These are phyloP conservation scores for Chloromyia formosa DNA, from an alignment of 2,888 invertebrate genomes.

Conservation along the genomic window DNA sequence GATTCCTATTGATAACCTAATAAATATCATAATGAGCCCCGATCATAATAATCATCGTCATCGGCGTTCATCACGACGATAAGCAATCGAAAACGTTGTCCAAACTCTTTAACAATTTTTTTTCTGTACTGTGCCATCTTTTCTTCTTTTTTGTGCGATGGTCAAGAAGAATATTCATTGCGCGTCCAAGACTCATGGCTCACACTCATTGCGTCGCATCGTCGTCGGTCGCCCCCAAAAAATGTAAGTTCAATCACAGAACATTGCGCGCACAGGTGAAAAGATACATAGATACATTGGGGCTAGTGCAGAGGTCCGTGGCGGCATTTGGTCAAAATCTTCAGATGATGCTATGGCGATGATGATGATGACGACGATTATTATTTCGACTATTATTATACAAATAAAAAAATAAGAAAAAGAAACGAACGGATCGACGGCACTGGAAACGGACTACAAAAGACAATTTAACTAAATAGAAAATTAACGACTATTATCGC, in stretches of 20 bases:
- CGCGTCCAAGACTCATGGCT: no score
- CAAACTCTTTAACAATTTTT: no score
- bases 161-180: no score
- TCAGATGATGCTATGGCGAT: not conserved
- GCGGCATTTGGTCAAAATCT: slow-evolving; percentile 1
- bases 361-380: not conserved
- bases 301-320: not conserved
- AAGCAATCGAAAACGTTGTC: not conserved
- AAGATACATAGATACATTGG: no score
- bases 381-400: not conserved
- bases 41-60: not conserved
- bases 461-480: slow-evolving; percentile 3
- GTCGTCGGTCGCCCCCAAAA: no score
- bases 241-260: no score
- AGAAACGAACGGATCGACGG: not conserved
- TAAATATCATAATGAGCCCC: not conserved
- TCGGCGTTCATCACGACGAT: not conserved
- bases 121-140: no score
- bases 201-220: no score
- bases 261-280: no score
- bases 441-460: not conserved
- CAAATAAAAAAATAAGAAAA: not conserved
- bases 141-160: no score
- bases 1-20: slow-evolving; percentile 7
- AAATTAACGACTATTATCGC: slow-evolving; percentile 3